Conservation (phyloP, 2,888 invertebrate species). For the Drosophila paranaensis region DNA sequence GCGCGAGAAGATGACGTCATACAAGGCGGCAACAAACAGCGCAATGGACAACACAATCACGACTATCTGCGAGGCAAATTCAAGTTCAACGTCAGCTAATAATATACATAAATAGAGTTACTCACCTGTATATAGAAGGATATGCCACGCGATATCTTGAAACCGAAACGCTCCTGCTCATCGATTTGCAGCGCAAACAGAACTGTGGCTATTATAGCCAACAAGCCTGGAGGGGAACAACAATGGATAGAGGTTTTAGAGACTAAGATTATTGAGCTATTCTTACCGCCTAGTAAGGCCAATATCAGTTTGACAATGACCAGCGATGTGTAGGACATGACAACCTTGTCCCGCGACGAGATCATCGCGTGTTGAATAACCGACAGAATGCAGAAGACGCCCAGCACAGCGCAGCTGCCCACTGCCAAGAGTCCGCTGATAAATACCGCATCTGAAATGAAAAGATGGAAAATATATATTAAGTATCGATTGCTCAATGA, state of each 20-base stretch:
- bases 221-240: conserved; percentile 86
- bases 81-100: conserved; percentile 1
- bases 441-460: conserved; percentile 90
- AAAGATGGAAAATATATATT: not conserved
- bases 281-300: conserved; percentile 91
- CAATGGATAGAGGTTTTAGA: conserved; percentile 50
- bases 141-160: conserved; percentile 91
- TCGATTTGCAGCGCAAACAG: conserved; percentile 94
- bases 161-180: conserved; percentile 90
- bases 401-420: conserved; percentile 90
- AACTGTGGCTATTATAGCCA: conserved; percentile 92
- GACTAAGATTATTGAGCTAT: not conserved
- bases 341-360: conserved; percentile 92
- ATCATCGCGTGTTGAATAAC: conserved; percentile 95
- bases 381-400: conserved; percentile 91
- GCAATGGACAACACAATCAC: conserved; percentile 91
- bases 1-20: conserved; percentile 92
- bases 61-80: conserved; percentile 88
- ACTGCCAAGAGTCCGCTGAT: conserved; percentile 92
- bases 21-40: conserved; percentile 91
- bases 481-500: too few species aligned
- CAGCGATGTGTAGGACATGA: conserved; percentile 90
- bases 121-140: conserved; percentile 95
- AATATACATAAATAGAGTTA: not conserved
- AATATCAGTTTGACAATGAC: conserved; percentile 92